phyloP scores from a whole-genome alignment of 2,797 vertebrate genomes.

The Loris lydekkerianus region DNA sequence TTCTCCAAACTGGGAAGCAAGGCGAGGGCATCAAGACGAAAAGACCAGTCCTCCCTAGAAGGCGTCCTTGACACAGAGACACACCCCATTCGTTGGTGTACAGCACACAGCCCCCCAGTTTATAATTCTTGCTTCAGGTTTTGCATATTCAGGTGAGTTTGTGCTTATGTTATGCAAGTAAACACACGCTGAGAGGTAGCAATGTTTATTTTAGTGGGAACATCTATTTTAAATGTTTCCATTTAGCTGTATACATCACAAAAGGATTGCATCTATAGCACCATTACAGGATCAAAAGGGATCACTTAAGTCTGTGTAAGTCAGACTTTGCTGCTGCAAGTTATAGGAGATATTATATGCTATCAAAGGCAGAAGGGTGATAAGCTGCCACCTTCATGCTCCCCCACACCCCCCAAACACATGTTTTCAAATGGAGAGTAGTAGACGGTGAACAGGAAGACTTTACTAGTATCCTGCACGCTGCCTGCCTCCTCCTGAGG shows the following conservation, averaged over 20 bases:
- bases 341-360: not conserved
- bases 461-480: not conserved
- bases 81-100: not conserved
- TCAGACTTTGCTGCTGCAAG: slow-evolving; percentile 1
- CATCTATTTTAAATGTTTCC: slow-evolving; percentile 46
- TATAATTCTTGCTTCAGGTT: not conserved
- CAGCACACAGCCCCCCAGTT: too few species aligned
- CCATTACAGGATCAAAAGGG: slow-evolving; percentile 58
- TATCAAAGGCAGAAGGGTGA: not conserved
- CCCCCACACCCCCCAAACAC: not conserved
- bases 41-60: not conserved
- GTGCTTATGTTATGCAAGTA: not conserved
- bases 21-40: not conserved
- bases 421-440: not conserved
- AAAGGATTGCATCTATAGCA: slow-evolving; percentile 58
- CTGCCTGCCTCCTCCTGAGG: not conserved
- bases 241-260: slow-evolving; percentile 66
- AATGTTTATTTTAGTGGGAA: slow-evolving; percentile 54
- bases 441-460: not conserved
- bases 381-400: not conserved
- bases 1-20: slow-evolving; percentile 25
- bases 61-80: not conserved
- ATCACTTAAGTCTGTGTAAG: slow-evolving; percentile 57
- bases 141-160: not conserved
- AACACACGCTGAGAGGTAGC: slow-evolving; percentile 20